phyloP scores from a whole-genome alignment of 2,888 invertebrate species.

The Conus canariensis region DNA sequence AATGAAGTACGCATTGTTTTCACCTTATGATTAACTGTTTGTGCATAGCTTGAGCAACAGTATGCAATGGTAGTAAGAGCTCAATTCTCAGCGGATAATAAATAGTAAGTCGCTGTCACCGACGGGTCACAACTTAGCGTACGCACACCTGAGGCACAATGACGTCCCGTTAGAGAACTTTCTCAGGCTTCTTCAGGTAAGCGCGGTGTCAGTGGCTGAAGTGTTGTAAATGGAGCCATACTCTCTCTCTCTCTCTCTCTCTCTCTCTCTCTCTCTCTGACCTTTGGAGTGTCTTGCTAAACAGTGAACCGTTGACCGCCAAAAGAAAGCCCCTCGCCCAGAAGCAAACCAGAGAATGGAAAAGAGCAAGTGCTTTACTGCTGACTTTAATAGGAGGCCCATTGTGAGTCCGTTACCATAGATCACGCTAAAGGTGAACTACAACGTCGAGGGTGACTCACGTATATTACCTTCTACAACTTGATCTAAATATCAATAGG shows the following conservation, averaged over 20 bases:
- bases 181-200: neutral
- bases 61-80: conserved; percentile 14
- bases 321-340: neutral
- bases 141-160: conserved; percentile 41
- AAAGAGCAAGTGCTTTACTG: neutral
- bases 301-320: neutral
- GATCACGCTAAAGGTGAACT: neutral
- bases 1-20: neutral
- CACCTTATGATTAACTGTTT: too few species aligned
- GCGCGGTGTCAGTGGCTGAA: neutral
- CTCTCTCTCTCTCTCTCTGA: conserved; percentile 31
- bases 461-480: neutral
- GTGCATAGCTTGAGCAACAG: neutral
- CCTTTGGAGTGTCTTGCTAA: neutral
- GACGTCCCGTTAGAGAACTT: conserved; percentile 31
- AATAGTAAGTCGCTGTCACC: conserved; percentile 32
- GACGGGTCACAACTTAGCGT: conserved; percentile 31
- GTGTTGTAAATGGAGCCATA: conserved; percentile 15
- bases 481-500: neutral
- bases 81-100: neutral
- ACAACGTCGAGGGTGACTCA: neutral
- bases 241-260: conserved; percentile 29
- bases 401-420: neutral
- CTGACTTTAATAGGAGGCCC: neutral
- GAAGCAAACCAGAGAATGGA: neutral